A percentile compares a stretch with the other conserved stretches of the same genome.
Conservation (phyloP, 1,140 invertebrate species). For the Halyomorpha halys region DNA sequence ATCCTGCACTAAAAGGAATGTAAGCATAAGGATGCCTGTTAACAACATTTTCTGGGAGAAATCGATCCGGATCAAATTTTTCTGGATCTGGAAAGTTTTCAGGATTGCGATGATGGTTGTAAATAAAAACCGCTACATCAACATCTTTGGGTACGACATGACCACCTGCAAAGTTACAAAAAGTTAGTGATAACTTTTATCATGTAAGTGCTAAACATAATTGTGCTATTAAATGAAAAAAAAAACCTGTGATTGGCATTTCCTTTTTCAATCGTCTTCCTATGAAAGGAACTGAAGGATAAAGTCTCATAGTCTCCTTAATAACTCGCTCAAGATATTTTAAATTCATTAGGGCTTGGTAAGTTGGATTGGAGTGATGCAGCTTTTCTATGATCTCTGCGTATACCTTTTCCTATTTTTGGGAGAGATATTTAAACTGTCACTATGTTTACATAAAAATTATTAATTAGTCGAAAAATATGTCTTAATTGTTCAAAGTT, state of each 20-base stretch:
- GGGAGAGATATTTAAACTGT: too few relatives aligned
- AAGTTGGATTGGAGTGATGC: slow-evolving; percentile 33
- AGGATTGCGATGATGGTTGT: slow-evolving; percentile 42
- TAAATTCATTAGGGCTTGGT: slow-evolving; percentile 42
- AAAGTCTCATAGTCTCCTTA: slow-evolving; percentile 50
- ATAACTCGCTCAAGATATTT: slow-evolving; percentile 52
- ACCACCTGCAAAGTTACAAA: slow-evolving; percentile 1
- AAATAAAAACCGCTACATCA: slow-evolving; percentile 24
- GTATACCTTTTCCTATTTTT: slow-evolving; percentile 14
- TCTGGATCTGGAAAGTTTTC: slow-evolving; percentile 46
- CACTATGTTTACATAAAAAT: too few relatives aligned
- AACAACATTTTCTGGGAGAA: slow-evolving; percentile 44
- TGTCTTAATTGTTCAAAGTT: too few relatives aligned
- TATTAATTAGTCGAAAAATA: too few relatives aligned
- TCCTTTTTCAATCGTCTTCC: slow-evolving; percentile 44
- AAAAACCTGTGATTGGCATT: neutral
- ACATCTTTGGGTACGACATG: neutral
- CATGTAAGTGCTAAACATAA: neutral
- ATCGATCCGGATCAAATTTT: slow-evolving; percentile 55
- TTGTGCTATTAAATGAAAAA: too few relatives aligned
- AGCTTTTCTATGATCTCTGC: slow-evolving; percentile 35
- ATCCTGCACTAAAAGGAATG: slow-evolving; percentile 53
- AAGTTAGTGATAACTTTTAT: neutral
- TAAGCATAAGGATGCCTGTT: slow-evolving; percentile 42
- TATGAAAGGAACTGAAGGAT: slow-evolving; percentile 52